Evolutionary conservation across 2,888 invertebrate genomes (phyloP).

Genomic region (Crocallis elinguaria): DNA sequence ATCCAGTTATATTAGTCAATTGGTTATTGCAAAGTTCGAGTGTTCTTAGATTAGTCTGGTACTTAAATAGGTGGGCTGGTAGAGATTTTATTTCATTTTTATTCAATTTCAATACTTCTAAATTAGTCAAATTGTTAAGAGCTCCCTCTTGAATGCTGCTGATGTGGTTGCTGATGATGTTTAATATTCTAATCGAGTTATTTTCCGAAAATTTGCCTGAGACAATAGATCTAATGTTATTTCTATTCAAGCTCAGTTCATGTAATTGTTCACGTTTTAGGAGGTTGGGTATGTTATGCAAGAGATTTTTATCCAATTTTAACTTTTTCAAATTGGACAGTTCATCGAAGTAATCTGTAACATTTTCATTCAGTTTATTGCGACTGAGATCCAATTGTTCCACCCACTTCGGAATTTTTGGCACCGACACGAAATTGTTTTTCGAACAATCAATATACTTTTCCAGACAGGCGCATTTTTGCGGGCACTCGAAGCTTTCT

Average conservation of each 20-base stretch:
- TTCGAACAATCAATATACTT: slow-evolving; percentile 91
- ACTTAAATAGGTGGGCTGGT: slow-evolving; percentile 90
- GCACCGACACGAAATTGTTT: slow-evolving; percentile 88
- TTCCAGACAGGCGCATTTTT: slow-evolving; percentile 89
- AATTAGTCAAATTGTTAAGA: slow-evolving; percentile 88
- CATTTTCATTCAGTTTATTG: slow-evolving; percentile 75
- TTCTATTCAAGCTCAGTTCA: slow-evolving; percentile 86
- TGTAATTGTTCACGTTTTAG: slow-evolving; percentile 79
- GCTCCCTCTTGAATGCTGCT: slow-evolving; percentile 88
- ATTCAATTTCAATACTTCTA: slow-evolving; percentile 91
- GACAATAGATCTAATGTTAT: slow-evolving; percentile 84
- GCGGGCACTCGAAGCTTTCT: slow-evolving; percentile 85
- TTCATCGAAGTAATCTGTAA: slow-evolving; percentile 65
- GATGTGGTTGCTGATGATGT: slow-evolving; percentile 87
- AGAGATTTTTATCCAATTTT: slow-evolving; percentile 84
- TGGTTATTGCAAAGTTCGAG: slow-evolving; percentile 95
- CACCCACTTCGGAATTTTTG: slow-evolving; percentile 91
- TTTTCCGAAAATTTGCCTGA: slow-evolving; percentile 85
- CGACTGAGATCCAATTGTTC: slow-evolving; percentile 88
- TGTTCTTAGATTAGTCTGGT: slow-evolving; percentile 87
- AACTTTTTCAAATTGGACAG: slow-evolving; percentile 65
- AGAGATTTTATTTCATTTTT: slow-evolving; percentile 89
- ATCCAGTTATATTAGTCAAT: slow-evolving; percentile 90
- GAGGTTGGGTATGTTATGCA: slow-evolving; percentile 84
- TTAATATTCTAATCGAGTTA: slow-evolving; percentile 73